Conservation (phyloP, 2,797 vertebrate genomes). For the Argentina silus region DNA sequence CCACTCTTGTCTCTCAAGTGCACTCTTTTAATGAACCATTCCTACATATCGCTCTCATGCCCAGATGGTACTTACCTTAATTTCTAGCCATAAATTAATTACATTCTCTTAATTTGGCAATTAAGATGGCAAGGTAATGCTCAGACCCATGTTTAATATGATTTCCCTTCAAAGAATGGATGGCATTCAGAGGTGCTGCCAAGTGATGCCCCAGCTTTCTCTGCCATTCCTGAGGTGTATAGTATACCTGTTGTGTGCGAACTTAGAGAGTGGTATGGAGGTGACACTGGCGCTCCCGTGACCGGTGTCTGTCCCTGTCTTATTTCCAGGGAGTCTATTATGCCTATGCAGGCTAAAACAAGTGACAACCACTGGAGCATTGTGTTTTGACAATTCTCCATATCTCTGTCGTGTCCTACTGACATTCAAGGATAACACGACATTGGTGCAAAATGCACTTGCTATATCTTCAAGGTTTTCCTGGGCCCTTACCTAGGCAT, state of each 20-base stretch:
- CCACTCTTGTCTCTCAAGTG: conserved; percentile 33
- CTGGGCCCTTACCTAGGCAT: too few relatives aligned
- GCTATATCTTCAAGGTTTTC: too few relatives aligned
- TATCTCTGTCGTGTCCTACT: not conserved
- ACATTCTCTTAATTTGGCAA: conserved; percentile 67
- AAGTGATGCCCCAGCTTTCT: conserved; percentile 37
- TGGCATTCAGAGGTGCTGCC: conserved; percentile 49
- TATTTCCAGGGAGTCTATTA: conserved; percentile 6
- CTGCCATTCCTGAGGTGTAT: conserved; percentile 39
- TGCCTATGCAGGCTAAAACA: not conserved
- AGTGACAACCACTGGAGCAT: not conserved
- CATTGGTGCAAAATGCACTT: not conserved
- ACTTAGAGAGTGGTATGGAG: not conserved
- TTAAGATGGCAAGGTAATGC: conserved; percentile 61
- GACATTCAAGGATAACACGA: not conserved
- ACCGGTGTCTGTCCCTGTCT: not conserved
- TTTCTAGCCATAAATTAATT: conserved; percentile 72
- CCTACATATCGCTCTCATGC: conserved; percentile 66
- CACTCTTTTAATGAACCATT: conserved; percentile 51
- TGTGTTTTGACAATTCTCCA: not conserved
- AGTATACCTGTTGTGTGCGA: not conserved
- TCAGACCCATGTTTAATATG: conserved; percentile 51
- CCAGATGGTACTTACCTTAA: conserved; percentile 68
- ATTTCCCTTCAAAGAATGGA: conserved; percentile 60
- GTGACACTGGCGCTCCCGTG: not conserved